phyloP scores from a whole-genome alignment of 1,140 invertebrate genomes.

The Anastrepha ludens region DNA sequence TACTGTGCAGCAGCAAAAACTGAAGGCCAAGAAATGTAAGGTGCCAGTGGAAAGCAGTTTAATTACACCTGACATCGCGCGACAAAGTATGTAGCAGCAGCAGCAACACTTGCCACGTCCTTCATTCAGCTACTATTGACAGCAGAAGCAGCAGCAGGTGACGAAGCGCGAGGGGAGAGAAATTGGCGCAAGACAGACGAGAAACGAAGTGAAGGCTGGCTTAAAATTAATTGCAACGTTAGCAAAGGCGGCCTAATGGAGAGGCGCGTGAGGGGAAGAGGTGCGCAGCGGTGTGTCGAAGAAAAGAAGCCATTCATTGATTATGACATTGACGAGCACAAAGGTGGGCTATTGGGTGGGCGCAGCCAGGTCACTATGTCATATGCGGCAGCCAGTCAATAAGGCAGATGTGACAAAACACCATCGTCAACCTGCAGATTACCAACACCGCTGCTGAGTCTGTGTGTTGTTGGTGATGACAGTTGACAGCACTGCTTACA shows the following conservation, averaged over 20 bases:
- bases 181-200: background rate
- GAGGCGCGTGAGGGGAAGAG: background rate
- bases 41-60: background rate
- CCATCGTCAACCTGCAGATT: background rate
- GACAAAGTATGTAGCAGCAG: background rate
- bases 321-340: slow-evolving; percentile 48
- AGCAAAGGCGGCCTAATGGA: background rate
- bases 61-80: slow-evolving; percentile 43
- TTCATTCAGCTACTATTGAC: background rate
- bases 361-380: slow-evolving; percentile 11
- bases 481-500: slow-evolving; percentile 21
- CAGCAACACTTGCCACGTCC: slow-evolving; percentile 2
- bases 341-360: background rate
- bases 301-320: slow-evolving; percentile 47
- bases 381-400: background rate
- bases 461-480: slow-evolving; percentile 14
- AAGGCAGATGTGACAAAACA: background rate
- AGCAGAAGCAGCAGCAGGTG: background rate
- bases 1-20: background rate
- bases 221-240: slow-evolving; percentile 52
- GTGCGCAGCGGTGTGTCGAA: background rate
- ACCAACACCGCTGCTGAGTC: background rate
- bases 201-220: slow-evolving; percentile 34
- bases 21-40: background rate
- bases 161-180: background rate